Percentiles rank a stretch among this genome's conserved stretches.
These are phyloP conservation scores for Chelonoidis abingdonii DNA, from an alignment of 2,113 vertebrate species.

Conservation along the genomic window DNA sequence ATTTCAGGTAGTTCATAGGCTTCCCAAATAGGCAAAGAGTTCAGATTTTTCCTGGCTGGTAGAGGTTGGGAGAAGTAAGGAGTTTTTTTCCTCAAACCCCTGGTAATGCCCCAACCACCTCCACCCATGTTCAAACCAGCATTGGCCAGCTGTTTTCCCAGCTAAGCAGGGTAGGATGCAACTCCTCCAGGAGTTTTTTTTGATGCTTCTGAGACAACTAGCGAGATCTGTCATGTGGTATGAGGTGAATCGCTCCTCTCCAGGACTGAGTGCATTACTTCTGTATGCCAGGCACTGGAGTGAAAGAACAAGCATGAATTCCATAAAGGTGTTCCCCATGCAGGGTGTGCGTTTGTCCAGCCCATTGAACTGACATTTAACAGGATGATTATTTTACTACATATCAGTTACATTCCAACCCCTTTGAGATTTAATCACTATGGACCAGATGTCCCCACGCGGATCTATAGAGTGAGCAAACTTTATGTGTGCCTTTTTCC, in stretches of 20 bases:
- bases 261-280: background rate
- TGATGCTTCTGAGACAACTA: background rate
- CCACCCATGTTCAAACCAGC: background rate
- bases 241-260: background rate
- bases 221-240: background rate
- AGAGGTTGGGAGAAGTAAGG: background rate
- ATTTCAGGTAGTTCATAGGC: background rate
- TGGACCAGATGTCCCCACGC: background rate
- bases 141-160: background rate
- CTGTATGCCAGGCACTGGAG: background rate
- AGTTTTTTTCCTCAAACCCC: background rate
- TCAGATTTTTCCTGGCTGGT: background rate
- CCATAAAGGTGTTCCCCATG: background rate
- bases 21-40: background rate
- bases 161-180: background rate
- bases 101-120: background rate
- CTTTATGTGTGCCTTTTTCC: background rate
- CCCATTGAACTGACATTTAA: background rate
- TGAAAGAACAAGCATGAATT: background rate
- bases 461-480: background rate
- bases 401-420: background rate
- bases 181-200: background rate
- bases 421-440: background rate
- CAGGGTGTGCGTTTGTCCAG: background rate
- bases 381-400: background rate